Percentiles rank a stretch among this genome's conserved stretches.
These are phyloP conservation scores for Glossophaga mutica DNA, from an alignment of 2,797 vertebrate genomes.

Conservation along the genomic window DNA sequence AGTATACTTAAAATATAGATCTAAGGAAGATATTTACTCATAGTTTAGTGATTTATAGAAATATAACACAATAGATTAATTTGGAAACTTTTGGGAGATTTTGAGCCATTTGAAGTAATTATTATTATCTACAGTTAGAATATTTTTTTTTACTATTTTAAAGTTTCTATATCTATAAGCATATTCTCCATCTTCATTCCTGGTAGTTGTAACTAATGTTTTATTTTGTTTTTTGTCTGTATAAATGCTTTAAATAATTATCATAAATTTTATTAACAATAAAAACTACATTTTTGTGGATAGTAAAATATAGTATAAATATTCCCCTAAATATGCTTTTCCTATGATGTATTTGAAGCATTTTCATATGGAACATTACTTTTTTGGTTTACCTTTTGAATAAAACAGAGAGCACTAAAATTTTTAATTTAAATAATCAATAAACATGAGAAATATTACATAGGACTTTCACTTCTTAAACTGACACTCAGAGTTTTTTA, in stretches of 20 bases:
- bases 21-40: neutral
- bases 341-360: neutral
- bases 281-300: neutral
- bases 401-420: neutral
- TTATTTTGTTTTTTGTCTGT: neutral
- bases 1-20: neutral
- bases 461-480: conserved; percentile 24
- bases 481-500: conserved; percentile 35
- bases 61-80: neutral
- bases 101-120: neutral
- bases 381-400: conserved; percentile 46
- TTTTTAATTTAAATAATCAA: conserved; percentile 42
- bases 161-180: neutral
- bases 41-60: neutral
- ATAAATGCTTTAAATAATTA: neutral
- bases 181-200: neutral
- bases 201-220: neutral
- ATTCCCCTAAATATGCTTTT: neutral
- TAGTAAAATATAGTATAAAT: neutral
- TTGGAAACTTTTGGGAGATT: neutral
- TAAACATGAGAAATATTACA: conserved; percentile 28
- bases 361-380: conserved; percentile 5
- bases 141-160: neutral
- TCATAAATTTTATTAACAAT: neutral
- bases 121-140: neutral